phyloP scores from a whole-genome alignment of 2,888 invertebrate species.

The Drosophila merina region DNA sequence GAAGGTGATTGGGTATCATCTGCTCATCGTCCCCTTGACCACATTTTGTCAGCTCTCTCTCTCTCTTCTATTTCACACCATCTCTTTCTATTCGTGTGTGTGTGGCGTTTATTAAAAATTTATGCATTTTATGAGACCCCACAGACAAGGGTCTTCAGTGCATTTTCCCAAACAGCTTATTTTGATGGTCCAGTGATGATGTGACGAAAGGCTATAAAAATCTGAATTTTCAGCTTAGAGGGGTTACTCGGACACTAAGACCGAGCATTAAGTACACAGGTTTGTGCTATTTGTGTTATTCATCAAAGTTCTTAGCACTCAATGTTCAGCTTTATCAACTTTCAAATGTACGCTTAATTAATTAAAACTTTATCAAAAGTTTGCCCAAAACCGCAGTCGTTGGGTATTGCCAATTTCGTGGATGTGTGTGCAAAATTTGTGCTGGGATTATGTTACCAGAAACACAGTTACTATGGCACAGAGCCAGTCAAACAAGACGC shows the following conservation, averaged over 20 bases:
- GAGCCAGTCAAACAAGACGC: constrained; percentile 43
- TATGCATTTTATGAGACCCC: constrained; percentile 64
- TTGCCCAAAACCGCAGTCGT: constrained; percentile 20
- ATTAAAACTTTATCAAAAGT: constrained; percentile 61
- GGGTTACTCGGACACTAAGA: constrained; percentile 11
- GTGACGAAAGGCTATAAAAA: constrained; percentile 64
- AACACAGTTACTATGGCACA: constrained; percentile 12
- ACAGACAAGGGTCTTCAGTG: constrained; percentile 30
- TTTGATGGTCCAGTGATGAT: constrained; percentile 50
- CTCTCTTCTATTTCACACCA: neutral
- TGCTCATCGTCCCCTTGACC: constrained; percentile 46
- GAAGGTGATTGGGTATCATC: constrained; percentile 29
- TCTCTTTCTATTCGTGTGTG: constrained; percentile 9
- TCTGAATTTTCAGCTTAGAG: constrained; percentile 52
- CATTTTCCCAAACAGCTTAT: constrained; percentile 25
- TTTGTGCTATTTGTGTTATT: constrained; percentile 12
- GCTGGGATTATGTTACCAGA: constrained; percentile 40
- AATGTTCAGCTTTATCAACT: constrained; percentile 1
- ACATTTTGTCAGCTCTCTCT: constrained; percentile 41
- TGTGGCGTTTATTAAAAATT: constrained; percentile 67
- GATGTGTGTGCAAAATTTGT: constrained; percentile 39
- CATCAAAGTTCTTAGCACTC: constrained; percentile 25
- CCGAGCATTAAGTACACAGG: neutral
- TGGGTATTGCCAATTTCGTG: constrained; percentile 16
- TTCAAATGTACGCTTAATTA: constrained; percentile 53